A percentile compares a stretch with the other conserved stretches of the same genome.
Conservation (phyloP, 2,113 vertebrate species). For the Alectura lathami region DNA sequence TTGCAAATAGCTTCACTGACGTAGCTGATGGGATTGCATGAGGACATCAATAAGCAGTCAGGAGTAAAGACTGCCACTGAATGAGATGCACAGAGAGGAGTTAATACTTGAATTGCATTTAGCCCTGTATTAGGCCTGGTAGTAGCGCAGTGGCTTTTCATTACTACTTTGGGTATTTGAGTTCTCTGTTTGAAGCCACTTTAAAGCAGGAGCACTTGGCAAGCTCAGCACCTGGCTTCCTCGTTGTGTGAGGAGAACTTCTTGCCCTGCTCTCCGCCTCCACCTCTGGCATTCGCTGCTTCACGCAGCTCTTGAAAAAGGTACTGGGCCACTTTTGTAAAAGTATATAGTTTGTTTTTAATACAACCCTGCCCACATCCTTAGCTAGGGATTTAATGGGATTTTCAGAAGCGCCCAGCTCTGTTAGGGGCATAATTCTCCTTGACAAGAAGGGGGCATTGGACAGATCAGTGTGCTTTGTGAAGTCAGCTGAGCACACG, state of each 20-base stretch:
- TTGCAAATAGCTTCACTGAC: not conserved
- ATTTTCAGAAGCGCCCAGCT: not conserved
- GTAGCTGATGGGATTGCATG: not conserved
- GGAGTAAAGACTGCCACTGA: not conserved
- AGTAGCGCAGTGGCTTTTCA: not conserved
- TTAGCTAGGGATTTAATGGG: not conserved
- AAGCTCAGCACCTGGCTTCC: not conserved
- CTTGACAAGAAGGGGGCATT: not conserved
- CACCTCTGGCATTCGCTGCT: not conserved
- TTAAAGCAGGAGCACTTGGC: not conserved
- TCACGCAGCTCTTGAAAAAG: not conserved
- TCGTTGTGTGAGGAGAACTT: not conserved
- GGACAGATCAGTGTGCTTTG: not conserved
- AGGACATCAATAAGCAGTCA: not conserved
- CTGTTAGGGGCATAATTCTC: not conserved
- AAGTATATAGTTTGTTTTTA: not conserved
- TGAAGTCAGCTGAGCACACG: not conserved
- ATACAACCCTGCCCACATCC: not conserved
- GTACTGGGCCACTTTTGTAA: not conserved
- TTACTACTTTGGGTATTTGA: not conserved
- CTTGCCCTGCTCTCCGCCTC: not conserved
- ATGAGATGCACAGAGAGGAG: not conserved
- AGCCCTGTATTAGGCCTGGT: not conserved
- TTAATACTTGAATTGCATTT: not conserved
- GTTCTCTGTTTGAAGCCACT: not conserved